Evolutionary conservation across 2,797 vertebrate species (phyloP).

Genomic region (Parambassis ranga): DNA sequence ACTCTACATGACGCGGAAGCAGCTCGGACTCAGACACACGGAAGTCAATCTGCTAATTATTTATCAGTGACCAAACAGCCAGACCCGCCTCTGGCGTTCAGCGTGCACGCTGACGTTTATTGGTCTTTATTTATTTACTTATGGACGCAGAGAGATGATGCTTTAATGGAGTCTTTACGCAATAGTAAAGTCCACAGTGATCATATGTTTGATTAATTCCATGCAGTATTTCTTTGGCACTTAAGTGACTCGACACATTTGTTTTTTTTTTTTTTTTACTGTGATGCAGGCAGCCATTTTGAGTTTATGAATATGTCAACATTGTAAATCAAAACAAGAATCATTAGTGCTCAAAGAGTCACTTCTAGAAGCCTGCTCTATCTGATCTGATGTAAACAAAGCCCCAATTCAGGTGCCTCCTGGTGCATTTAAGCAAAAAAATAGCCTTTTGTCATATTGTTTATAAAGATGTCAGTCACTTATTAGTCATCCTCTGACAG

Average conservation of each 20-base stretch:
- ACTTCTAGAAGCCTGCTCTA: slow-evolving; percentile 11
- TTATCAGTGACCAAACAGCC: slow-evolving; percentile 39
- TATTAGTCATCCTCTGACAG: slow-evolving; percentile 63
- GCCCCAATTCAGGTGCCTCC: slow-evolving; percentile 7
- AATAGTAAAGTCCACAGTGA: slow-evolving; percentile 52
- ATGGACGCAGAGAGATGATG: slow-evolving; percentile 36
- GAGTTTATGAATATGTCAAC: slow-evolving; percentile 56
- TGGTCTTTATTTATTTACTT: neutral
- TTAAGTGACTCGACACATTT: slow-evolving; percentile 17
- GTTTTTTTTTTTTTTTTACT: slow-evolving; percentile 13
- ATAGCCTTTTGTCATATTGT: slow-evolving; percentile 46
- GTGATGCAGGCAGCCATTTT: slow-evolving; percentile 41
- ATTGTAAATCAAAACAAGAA: slow-evolving; percentile 54
- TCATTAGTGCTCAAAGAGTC: slow-evolving; percentile 41
- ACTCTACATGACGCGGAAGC: slow-evolving; percentile 59
- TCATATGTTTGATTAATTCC: slow-evolving; percentile 62
- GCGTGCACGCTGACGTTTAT: slow-evolving; percentile 29
- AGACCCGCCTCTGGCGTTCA: neutral
- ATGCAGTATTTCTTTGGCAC: slow-evolving; percentile 49
- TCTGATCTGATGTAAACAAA: neutral
- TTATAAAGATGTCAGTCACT: slow-evolving; percentile 51
- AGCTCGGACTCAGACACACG: slow-evolving; percentile 43
- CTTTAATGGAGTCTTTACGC: slow-evolving; percentile 58
- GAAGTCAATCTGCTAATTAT: slow-evolving; percentile 66
- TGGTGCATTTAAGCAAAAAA: slow-evolving; percentile 12